Evolutionary conservation across 2,888 invertebrate species (phyloP), one percentile per base, ranked within the genome.

Genomic region (Drosophila greeni): DNA sequence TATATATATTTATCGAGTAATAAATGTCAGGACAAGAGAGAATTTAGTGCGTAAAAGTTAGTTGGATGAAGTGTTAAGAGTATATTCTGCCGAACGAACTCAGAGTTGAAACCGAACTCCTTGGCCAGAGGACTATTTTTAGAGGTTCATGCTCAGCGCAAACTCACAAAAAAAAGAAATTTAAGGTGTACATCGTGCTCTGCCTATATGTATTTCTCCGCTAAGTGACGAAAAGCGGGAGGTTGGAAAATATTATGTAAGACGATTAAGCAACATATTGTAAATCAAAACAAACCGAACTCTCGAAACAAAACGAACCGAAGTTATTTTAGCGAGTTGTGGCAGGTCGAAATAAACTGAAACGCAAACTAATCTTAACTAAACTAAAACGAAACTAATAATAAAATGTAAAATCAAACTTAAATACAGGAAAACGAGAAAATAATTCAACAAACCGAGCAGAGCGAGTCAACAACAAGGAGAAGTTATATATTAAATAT

Each of bases 341-440:
- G 40, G 60, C 40, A 31, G 29, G 9, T 40, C 23, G 40, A 69
- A 71, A 52, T 66, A 67, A 49, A 65, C 23, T 36, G 31, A 33
- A 47, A 29, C 43, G 18, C 51, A 49, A 65, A 66, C 48, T 52
- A 56, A 58, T 56, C 31, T 33, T 55, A 49, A 40, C 58, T 57
- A 47, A 49, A 59, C 53, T 57, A 66, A 61, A 53, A 29, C 5
- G 57, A 58, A 74, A 67, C 49, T 66, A 75, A 74, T 70, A 74
- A 73, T 52, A 70, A 71, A 75, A 71, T 79, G 77, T 82, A 84
- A 85, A 84, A 83, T 84, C 81, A 75, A 84, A 84, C 73, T 70
- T 70, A 83, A 82, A 72, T 84, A 82, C 82, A 84, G 81, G 81
- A 78, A 82, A 53, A 54, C 67, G 66, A 65, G 40, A 23, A 55